Conservation (phyloP, 2,113 vertebrate genomes). For the Equus przewalskii region DNA sequence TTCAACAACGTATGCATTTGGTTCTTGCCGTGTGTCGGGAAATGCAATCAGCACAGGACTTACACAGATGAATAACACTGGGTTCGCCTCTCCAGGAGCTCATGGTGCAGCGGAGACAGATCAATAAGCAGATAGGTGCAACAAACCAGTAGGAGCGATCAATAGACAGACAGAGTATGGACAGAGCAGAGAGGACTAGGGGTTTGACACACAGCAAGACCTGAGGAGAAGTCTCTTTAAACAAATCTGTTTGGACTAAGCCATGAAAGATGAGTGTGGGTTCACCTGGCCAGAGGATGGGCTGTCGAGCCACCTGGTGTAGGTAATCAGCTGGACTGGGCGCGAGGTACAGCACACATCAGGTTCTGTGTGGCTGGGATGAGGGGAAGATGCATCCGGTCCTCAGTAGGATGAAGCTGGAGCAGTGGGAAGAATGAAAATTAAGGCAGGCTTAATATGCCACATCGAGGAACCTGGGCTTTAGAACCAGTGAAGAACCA, state of each 20-base stretch:
- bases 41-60: neutral
- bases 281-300: neutral
- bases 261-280: neutral
- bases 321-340: neutral
- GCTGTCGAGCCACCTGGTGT: accelerated
- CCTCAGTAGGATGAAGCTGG: neutral
- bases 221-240: neutral
- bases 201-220: neutral
- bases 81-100: neutral
- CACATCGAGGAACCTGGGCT: neutral
- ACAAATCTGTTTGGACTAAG: neutral
- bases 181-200: accelerated
- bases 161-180: neutral
- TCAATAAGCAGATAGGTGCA: neutral
- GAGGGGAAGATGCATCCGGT: neutral
- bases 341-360: accelerated
- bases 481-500: neutral
- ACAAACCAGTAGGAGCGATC: neutral
- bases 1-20: neutral
- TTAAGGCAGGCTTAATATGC: accelerated
- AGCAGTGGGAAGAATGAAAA: too few relatives aligned
- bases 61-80: neutral
- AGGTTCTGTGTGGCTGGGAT: neutral
- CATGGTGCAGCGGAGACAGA: neutral
- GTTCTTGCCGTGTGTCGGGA: neutral